Evolutionary conservation across 2,888 invertebrate species (phyloP).

Genomic region (Caenorhabditis parvicauda): DNA sequence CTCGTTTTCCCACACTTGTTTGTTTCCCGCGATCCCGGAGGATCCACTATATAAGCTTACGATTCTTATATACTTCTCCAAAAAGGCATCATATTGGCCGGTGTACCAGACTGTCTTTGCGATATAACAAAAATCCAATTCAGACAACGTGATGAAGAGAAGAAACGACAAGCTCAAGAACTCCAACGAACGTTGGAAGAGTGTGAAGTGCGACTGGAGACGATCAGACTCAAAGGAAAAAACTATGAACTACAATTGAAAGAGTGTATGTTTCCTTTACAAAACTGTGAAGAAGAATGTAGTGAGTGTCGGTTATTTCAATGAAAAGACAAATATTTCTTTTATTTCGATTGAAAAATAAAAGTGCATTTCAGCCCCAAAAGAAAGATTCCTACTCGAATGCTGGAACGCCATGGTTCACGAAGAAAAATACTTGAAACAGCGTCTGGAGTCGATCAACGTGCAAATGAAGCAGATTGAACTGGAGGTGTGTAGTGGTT

Average conservation of each 20-base stretch:
- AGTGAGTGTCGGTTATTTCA: too few species aligned
- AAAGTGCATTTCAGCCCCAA: slow-evolving; percentile 5
- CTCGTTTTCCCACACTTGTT: too few species aligned
- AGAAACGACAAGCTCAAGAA: slow-evolving; percentile 13
- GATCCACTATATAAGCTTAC: too few species aligned
- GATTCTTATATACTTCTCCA: too few species aligned
- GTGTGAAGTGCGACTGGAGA: slow-evolving; percentile 27
- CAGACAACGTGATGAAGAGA: slow-evolving; percentile 14
- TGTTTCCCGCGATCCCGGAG: too few species aligned
- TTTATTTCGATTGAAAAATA: neutral
- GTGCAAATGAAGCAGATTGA: neutral
- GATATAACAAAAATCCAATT: too few species aligned
- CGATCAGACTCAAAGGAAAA: slow-evolving; percentile 13
- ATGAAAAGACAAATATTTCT: too few species aligned
- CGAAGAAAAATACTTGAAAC: slow-evolving; percentile 3
- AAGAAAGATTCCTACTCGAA: slow-evolving; percentile 7
- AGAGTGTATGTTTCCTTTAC: neutral
- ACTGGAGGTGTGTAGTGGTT: neutral
- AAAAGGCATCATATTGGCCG: too few species aligned
- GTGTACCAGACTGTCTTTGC: too few species aligned
- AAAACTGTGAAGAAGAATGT: too few species aligned
- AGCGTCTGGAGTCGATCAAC: neutral
- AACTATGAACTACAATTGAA: slow-evolving; percentile 13
- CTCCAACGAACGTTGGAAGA: slow-evolving; percentile 29
- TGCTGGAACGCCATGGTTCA: slow-evolving; percentile 13